These are phyloP conservation scores for Pseudoatta argentina DNA, from an alignment of 1,140 invertebrate genomes.

Conservation along the genomic window DNA sequence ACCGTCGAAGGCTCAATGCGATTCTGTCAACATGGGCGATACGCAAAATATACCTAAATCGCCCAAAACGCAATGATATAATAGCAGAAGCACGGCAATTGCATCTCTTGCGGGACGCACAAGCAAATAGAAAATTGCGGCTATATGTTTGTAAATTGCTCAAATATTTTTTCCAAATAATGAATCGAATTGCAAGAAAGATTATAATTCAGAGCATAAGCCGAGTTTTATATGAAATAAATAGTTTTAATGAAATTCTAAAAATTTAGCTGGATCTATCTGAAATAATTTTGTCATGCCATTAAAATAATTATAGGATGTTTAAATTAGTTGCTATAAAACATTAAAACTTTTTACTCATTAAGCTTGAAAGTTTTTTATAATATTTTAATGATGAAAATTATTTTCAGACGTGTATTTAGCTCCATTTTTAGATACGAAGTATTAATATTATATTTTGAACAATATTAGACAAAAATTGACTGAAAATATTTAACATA, in stretches of 20 bases:
- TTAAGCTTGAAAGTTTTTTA: no score
- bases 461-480: no score
- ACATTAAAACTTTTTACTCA: no score
- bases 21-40: conserved; percentile 35
- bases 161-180: background rate
- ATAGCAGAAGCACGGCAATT: background rate
- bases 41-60: conserved; percentile 28
- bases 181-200: background rate
- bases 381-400: no score
- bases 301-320: no score
- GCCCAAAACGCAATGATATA: conserved; percentile 20
- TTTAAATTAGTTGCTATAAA: no score
- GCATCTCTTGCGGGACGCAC: background rate
- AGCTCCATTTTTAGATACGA: no score
- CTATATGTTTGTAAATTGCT: background rate
- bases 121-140: background rate
- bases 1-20: conserved; percentile 3
- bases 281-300: no score
- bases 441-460: background rate
- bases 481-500: no score
- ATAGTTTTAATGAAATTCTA: no score
- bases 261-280: no score
- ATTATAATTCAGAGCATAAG: background rate
- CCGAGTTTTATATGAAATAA: background rate
- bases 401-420: no score